Conservation (phyloP, 2,113 vertebrate genomes). For the Cichladusa arquata region DNA sequence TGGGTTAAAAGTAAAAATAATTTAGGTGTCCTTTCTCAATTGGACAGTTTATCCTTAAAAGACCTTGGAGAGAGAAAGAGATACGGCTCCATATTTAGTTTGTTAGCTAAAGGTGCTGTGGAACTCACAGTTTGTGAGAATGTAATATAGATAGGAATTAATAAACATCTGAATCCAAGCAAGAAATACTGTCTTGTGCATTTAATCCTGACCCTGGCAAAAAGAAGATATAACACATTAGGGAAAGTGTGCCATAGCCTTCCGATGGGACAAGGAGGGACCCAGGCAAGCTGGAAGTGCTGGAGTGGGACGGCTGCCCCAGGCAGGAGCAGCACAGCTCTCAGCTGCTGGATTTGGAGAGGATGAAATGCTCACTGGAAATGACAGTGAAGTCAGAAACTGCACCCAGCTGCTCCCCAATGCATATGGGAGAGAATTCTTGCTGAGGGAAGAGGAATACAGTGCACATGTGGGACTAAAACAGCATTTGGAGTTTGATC, state of each 20-base stretch:
- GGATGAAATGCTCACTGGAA: neutral
- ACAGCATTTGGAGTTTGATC: rapidly evolving
- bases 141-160: too few relatives aligned
- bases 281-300: rapidly evolving
- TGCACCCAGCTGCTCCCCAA: rapidly evolving
- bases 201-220: too few relatives aligned
- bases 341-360: rapidly evolving
- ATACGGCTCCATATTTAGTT: too few relatives aligned
- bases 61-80: too few relatives aligned
- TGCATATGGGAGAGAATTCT: rapidly evolving
- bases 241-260: rapidly evolving
- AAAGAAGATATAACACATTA: too few relatives aligned
- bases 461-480: neutral
- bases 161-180: too few relatives aligned
- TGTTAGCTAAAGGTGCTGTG: too few relatives aligned
- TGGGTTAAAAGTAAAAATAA: too few relatives aligned
- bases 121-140: too few relatives aligned
- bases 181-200: too few relatives aligned
- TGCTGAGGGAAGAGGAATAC: neutral
- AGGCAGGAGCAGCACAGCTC: neutral
- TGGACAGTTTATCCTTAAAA: too few relatives aligned
- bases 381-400: neutral
- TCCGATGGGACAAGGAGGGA: neutral
- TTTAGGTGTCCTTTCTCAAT: too few relatives aligned
- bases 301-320: neutral